Percentiles rank a stretch among this genome's conserved stretches.
Conservation (phyloP, 2,113 vertebrate species). For the Leptobrachium ailaonicum region DNA sequence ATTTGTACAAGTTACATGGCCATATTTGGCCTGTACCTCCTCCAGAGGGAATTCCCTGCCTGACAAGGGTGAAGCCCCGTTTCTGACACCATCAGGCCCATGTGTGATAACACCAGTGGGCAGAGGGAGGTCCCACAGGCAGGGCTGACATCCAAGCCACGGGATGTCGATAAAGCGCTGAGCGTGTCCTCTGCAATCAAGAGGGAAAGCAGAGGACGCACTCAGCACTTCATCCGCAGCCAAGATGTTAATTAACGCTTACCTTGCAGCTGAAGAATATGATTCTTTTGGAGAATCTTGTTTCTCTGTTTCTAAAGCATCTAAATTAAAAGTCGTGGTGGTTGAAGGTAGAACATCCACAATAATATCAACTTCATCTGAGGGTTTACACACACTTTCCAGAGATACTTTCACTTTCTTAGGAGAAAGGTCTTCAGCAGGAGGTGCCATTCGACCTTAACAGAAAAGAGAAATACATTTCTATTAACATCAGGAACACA, state of each 20-base stretch:
- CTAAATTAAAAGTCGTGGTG: slow-evolving; percentile 80
- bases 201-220: too few species aligned
- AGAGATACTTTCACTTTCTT: slow-evolving; percentile 91
- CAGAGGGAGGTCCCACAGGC: too few species aligned
- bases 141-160: too few species aligned
- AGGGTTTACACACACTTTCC: slow-evolving; percentile 83
- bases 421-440: slow-evolving; percentile 77
- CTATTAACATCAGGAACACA: neutral
- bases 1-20: too few species aligned
- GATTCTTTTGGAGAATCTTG: slow-evolving; percentile 73
- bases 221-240: too few species aligned
- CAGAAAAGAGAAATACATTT: neutral
- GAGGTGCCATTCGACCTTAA: slow-evolving; percentile 91
- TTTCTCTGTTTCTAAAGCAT: slow-evolving; percentile 84
- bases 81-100: too few species aligned
- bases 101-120: too few species aligned
- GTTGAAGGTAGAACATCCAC: slow-evolving; percentile 66
- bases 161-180: too few species aligned
- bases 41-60: too few species aligned
- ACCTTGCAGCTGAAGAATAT: slow-evolving; percentile 68
- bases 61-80: too few species aligned
- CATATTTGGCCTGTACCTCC: too few species aligned
- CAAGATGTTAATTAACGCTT: slow-evolving; percentile 17
- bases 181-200: too few species aligned
- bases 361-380: slow-evolving; percentile 78